Conservation (phyloP, 2,888 invertebrate genomes). For the Ophion ventricosus region DNA sequence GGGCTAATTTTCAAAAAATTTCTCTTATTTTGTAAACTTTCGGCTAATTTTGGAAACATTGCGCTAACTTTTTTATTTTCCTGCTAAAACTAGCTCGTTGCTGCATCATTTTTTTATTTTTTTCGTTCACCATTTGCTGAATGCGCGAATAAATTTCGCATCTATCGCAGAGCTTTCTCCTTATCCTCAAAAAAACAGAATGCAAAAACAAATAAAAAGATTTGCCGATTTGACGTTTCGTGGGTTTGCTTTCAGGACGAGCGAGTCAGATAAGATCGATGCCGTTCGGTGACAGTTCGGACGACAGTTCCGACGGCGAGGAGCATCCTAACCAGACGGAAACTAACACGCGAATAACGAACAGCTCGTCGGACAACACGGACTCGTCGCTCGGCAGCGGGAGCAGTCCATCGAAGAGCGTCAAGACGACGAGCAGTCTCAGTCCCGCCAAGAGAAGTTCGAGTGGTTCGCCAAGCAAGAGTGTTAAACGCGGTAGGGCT, state of each 20-base stretch:
- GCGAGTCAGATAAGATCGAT: conserved; percentile 98
- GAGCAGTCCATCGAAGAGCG: conserved; percentile 93
- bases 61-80: too few species aligned
- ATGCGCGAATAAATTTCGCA: too few species aligned
- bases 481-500: conserved; percentile 90
- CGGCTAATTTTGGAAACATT: too few species aligned
- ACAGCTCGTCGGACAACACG: conserved; percentile 84
- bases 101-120: too few species aligned
- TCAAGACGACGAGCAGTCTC: conserved; percentile 93
- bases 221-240: too few species aligned
- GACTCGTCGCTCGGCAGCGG: conserved; percentile 88
- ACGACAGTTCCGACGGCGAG: conserved; percentile 97
- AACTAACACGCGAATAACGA: conserved; percentile 83
- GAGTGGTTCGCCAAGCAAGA: conserved; percentile 92
- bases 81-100: too few species aligned
- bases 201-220: too few species aligned
- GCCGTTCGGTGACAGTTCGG: conserved; percentile 97
- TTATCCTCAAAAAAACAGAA: too few species aligned
- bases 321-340: conserved; percentile 86
- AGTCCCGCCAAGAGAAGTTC: conserved; percentile 93
- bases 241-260: conserved; percentile 83
- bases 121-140: too few species aligned
- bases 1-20: too few species aligned
- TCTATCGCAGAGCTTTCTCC: too few species aligned
- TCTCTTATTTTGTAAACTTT: too few species aligned